phyloP scores from a whole-genome alignment of 53 echinoderm and acorn worm genomes.

The Glandiceps talaboti region DNA sequence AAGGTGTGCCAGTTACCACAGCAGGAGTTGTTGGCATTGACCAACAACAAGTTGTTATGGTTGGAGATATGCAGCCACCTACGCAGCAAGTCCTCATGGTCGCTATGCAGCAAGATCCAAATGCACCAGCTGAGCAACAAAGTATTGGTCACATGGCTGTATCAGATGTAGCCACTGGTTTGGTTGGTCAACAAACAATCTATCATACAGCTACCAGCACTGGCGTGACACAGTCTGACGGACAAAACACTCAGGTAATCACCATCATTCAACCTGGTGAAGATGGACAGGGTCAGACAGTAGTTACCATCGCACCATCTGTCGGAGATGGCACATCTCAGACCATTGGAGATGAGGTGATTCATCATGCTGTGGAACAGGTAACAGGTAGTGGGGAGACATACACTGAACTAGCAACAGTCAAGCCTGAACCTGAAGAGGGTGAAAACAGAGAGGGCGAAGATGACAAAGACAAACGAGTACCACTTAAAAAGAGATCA shows the following conservation, averaged over 20 bases:
- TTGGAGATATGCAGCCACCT: constrained; percentile 15
- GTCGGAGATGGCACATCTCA: constrained; percentile 9
- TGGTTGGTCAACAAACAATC: constrained; percentile 80
- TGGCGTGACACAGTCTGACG: background rate
- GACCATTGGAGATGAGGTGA: constrained; percentile 6
- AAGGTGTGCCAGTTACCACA: background rate
- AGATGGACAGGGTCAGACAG: constrained; percentile 29
- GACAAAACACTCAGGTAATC: constrained; percentile 47
- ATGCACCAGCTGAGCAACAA: constrained; percentile 30
- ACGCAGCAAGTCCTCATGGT: constrained; percentile 80
- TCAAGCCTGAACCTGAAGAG: background rate
- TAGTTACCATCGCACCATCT: constrained; percentile 9
- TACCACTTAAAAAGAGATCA: background rate
- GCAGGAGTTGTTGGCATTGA: constrained; percentile 24
- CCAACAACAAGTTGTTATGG: constrained; percentile 72
- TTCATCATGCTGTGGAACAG: background rate
- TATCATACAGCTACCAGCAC: constrained; percentile 46
- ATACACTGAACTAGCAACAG: background rate
- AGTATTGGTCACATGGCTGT: constrained; percentile 42
- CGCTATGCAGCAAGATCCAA: constrained; percentile 77
- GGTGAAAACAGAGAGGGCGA: background rate
- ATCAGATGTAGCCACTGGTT: constrained; percentile 58
- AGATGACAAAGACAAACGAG: background rate
- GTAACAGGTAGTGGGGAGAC: background rate
- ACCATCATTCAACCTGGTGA: constrained; percentile 89